Evolutionary conservation across 2,113 vertebrate genomes (phyloP).

Genomic region (Aplodontia rufa): DNA sequence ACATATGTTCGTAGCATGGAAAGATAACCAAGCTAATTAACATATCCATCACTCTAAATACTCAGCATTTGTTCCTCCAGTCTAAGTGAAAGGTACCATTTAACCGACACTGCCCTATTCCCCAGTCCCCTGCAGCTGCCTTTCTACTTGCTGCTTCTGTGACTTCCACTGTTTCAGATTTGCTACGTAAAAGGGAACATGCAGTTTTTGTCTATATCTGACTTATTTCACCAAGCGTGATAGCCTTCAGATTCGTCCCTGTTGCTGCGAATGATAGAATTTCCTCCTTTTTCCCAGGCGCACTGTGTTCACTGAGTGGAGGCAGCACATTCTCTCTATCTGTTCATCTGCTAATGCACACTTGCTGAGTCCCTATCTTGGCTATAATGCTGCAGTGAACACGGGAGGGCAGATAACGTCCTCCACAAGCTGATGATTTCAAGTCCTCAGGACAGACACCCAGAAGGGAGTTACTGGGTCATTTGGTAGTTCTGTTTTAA

Average conservation of each 20-base stretch:
- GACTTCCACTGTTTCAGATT: neutral
- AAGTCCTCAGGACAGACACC: neutral
- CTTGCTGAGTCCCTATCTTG: neutral
- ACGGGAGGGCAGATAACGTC: fast-evolving
- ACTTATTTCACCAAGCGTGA: neutral
- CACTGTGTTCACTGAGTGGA: neutral
- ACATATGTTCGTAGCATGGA: neutral
- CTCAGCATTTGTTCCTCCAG: neutral
- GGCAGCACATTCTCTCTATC: neutral
- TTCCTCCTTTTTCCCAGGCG: neutral
- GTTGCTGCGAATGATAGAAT: neutral
- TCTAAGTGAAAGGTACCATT: neutral
- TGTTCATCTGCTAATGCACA: neutral
- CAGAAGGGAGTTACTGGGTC: neutral
- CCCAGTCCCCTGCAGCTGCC: neutral
- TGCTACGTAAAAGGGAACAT: neutral
- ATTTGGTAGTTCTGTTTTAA: neutral
- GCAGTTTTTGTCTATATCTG: neutral
- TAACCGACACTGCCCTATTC: neutral
- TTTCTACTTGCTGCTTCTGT: neutral
- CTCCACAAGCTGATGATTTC: neutral
- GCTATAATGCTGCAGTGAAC: neutral
- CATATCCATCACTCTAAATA: neutral
- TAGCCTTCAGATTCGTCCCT: neutral
- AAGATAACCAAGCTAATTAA: neutral